A percentile compares a stretch with the other conserved stretches of the same genome.
phyloP scores from a whole-genome alignment of 2,797 vertebrate species.

The Malacoraja senta region DNA sequence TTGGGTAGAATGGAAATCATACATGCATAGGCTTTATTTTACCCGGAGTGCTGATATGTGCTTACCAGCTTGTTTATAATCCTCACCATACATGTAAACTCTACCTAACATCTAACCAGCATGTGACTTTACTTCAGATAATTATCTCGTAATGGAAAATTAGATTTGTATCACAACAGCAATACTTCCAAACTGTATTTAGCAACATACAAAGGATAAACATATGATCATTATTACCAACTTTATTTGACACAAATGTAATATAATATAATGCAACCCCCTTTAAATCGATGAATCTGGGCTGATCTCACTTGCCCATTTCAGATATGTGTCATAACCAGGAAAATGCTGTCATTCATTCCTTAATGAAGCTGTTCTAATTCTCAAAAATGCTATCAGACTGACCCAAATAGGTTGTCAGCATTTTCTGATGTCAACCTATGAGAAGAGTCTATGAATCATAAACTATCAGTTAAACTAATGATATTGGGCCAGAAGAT shows the following conservation, averaged over 20 bases:
- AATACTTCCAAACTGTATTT: background rate
- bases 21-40: background rate
- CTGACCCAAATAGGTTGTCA: background rate
- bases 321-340: background rate
- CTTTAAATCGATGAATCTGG: background rate
- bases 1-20: slow-evolving; percentile 5
- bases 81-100: background rate
- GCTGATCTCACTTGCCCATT: background rate
- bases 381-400: background rate
- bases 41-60: background rate
- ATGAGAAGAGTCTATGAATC: background rate
- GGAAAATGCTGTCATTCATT: background rate
- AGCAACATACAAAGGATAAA: no score
- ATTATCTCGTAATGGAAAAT: background rate
- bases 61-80: background rate
- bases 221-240: background rate
- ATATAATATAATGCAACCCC: background rate
- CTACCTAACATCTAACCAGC: background rate
- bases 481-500: no score
- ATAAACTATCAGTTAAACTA: background rate
- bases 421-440: background rate
- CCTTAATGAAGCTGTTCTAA: background rate
- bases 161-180: background rate
- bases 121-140: background rate
- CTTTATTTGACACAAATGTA: background rate